Conservation (phyloP, 2,113 vertebrate species). For the Spea bombifrons region DNA sequence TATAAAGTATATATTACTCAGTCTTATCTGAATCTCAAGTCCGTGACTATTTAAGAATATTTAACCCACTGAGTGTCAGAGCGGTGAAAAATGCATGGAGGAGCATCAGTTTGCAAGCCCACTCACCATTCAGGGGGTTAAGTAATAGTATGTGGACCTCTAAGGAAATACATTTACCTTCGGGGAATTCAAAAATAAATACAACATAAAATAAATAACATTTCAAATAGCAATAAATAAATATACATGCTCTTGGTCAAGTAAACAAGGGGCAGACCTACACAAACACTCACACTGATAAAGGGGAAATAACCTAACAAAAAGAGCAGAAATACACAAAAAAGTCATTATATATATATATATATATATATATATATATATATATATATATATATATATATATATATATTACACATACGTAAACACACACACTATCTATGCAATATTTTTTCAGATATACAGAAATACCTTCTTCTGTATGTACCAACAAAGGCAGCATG, state of each 20-base stretch:
- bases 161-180: slow-evolving; percentile 9
- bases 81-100: neutral
- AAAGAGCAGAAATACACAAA: neutral
- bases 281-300: neutral
- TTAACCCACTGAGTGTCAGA: neutral
- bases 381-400: too few species aligned
- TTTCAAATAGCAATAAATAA: slow-evolving; percentile 45
- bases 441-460: neutral
- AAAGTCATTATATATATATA: neutral
- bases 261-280: neutral
- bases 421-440: neutral
- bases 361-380: too few species aligned
- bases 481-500: neutral
- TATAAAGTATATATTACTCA: slow-evolving; percentile 12
- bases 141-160: slow-evolving; percentile 1
- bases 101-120: neutral
- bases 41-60: neutral
- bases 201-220: slow-evolving; percentile 46
- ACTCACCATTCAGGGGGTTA: neutral
- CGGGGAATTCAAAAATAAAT: slow-evolving; percentile 35
- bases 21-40: neutral
- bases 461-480: neutral
- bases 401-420: neutral
- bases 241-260: slow-evolving; percentile 13
- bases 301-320: neutral